A percentile compares a stretch with the other conserved stretches of the same genome.
phyloP scores from a whole-genome alignment of 2,888 invertebrate genomes.

The Hecatera dysodea region DNA sequence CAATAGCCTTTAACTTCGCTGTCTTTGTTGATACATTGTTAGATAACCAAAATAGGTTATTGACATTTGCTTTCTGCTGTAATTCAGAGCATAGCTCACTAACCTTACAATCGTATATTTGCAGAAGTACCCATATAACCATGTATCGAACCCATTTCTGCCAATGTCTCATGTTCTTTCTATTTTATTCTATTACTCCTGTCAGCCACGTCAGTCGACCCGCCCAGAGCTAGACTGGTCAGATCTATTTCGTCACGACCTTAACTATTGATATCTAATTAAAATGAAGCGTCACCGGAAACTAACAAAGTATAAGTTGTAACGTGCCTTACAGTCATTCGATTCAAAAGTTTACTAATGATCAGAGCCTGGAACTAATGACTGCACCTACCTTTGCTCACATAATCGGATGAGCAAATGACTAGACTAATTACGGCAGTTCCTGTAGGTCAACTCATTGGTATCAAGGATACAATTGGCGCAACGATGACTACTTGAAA shows the following conservation, averaged over 20 bases:
- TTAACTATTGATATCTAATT: constrained; percentile 6
- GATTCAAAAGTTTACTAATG: constrained; percentile 22
- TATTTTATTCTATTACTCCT: constrained; percentile 3
- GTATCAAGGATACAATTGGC: constrained; percentile 73
- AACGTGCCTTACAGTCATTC: not conserved
- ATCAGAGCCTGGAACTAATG: constrained; percentile 37
- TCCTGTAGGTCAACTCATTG: constrained; percentile 83
- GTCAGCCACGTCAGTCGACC: not conserved
- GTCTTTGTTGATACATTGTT: not conserved
- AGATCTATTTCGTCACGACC: constrained; percentile 3
- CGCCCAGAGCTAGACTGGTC: constrained; percentile 7
- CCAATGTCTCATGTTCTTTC: constrained; percentile 1
- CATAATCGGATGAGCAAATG: constrained; percentile 68
- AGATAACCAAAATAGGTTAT: not conserved
- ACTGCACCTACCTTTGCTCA: constrained; percentile 47
- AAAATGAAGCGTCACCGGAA: constrained; percentile 8
- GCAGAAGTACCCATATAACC: not conserved
- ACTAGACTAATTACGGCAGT: constrained; percentile 81
- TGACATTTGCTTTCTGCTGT: not conserved
- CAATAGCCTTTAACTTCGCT: not conserved
- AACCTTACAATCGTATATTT: not conserved
- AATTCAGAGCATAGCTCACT: not conserved
- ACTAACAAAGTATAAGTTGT: constrained; percentile 19
- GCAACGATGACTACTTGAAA: constrained; percentile 43
- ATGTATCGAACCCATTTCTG: not conserved